Evolutionary conservation across 2,888 invertebrate genomes (phyloP).

Genomic region (Rotaria sp.): DNA sequence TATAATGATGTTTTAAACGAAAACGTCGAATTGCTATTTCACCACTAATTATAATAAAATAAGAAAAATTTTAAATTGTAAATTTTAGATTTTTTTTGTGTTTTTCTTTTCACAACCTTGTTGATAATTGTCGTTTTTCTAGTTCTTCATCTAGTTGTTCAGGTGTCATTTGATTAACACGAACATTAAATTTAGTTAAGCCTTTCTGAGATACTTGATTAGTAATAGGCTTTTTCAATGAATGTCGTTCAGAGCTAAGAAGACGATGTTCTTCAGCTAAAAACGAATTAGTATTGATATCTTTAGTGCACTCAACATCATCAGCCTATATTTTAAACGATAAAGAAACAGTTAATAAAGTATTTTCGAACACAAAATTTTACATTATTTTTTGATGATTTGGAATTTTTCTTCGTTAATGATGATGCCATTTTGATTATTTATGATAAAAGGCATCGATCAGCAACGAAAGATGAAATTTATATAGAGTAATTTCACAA

Average conservation of each 20-base stretch:
- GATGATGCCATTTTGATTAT: neutral
- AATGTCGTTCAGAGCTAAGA: too few relatives aligned
- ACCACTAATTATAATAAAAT: conserved; percentile 49
- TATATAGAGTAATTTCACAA: neutral
- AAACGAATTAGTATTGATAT: neutral
- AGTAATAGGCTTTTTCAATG: neutral
- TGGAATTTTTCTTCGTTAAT: neutral
- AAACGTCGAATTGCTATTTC: conserved; percentile 56
- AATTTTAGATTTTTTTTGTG: too few relatives aligned
- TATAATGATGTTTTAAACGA: conserved; percentile 57
- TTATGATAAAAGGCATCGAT: neutral
- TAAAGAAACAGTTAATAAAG: too few relatives aligned
- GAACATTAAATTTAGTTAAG: neutral
- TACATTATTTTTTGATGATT: neutral
- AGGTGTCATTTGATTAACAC: neutral
- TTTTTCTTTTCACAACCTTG: neutral
- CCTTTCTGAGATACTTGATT: neutral
- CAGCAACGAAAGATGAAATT: too few relatives aligned
- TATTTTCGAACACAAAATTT: neutral
- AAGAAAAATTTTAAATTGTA: neutral
- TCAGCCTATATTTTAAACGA: neutral
- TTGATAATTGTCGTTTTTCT: neutral
- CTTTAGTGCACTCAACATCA: neutral
- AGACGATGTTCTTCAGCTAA: neutral
- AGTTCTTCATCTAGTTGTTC: neutral